These are phyloP conservation scores for Eptatretus atami DNA, from an alignment of 2,797 vertebrate genomes.

Conservation along the genomic window DNA sequence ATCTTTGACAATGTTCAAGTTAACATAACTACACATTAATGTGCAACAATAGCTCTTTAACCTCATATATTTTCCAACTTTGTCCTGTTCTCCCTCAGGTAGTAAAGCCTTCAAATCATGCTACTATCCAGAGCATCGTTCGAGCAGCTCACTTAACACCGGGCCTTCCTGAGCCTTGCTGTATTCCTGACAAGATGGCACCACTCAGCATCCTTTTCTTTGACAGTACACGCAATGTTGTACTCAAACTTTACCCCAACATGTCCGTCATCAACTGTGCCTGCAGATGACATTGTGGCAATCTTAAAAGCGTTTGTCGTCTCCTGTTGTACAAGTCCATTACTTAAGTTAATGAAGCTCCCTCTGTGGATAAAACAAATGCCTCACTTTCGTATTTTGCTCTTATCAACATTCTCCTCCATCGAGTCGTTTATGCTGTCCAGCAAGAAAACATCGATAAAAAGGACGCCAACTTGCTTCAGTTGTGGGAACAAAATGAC, in stretches of 20 bases:
- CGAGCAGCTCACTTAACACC: constrained; percentile 59
- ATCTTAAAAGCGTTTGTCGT: neutral
- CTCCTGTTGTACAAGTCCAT: no score
- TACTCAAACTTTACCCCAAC: constrained; percentile 84
- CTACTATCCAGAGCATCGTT: constrained; percentile 91
- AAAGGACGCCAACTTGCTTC: no score
- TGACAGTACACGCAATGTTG: constrained; percentile 72
- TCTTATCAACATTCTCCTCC: no score
- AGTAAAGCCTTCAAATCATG: constrained; percentile 73
- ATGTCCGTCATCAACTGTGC: constrained; percentile 89
- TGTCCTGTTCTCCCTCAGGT: constrained; percentile 19
- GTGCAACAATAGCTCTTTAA: neutral
- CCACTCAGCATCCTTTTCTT: constrained; percentile 82
- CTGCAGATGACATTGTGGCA: constrained; percentile 32
- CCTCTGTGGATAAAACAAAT: no score
- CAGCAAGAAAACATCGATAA: no score
- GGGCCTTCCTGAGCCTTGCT: constrained; percentile 70
- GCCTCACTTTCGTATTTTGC: no score
- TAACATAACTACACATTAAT: no score
- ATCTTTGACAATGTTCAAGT: no score
- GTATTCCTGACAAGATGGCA: constrained; percentile 79
- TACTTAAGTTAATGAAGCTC: no score
- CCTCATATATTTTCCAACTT: neutral
- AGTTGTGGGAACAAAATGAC: no score
- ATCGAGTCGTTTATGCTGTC: no score